Conservation (phyloP, 2,888 invertebrate species). For the Dorcus parallelipipedus region DNA sequence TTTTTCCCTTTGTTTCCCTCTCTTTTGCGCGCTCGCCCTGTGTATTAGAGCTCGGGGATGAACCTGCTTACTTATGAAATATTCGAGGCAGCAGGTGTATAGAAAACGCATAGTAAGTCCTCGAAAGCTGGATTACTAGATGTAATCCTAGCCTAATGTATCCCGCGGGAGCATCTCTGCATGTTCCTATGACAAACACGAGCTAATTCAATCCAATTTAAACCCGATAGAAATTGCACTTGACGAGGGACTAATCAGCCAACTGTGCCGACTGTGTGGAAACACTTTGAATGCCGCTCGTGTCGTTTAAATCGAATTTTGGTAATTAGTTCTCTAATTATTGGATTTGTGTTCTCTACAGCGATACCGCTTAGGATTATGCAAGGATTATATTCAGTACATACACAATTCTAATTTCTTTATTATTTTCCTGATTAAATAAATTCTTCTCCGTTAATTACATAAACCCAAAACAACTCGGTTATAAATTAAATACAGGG, state of each 20-base stretch:
- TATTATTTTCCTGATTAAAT: too few relatives aligned
- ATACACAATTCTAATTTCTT: too few relatives aligned
- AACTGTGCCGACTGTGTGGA: constrained; percentile 31
- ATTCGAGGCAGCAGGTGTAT: constrained; percentile 21
- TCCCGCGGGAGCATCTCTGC: constrained; percentile 27
- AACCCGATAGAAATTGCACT: constrained; percentile 43
- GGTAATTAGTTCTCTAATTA: constrained; percentile 43
- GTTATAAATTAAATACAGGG: too few relatives aligned
- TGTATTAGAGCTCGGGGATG: neutral
- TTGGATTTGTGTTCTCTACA: constrained; percentile 38
- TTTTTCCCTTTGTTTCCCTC: too few relatives aligned
- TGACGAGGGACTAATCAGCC: constrained; percentile 41
- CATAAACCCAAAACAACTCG: too few relatives aligned
- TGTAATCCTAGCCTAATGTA: constrained; percentile 30
- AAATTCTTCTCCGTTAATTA: too few relatives aligned
- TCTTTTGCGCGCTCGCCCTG: too few relatives aligned
- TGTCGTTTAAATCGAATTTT: constrained; percentile 41
- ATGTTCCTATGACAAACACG: constrained; percentile 31
- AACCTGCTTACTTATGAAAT: constrained; percentile 21
- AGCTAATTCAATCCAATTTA: constrained; percentile 42
- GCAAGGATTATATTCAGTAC: constrained; percentile 9
- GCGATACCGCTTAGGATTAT: constrained; percentile 29
- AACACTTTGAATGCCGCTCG: constrained; percentile 39
- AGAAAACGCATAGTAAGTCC: constrained; percentile 19
- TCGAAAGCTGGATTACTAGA: constrained; percentile 22